Base-by-base conservation (phyloP, 2,113 vertebrate species). In the rat (Rattus norvegicus) region DNA sequence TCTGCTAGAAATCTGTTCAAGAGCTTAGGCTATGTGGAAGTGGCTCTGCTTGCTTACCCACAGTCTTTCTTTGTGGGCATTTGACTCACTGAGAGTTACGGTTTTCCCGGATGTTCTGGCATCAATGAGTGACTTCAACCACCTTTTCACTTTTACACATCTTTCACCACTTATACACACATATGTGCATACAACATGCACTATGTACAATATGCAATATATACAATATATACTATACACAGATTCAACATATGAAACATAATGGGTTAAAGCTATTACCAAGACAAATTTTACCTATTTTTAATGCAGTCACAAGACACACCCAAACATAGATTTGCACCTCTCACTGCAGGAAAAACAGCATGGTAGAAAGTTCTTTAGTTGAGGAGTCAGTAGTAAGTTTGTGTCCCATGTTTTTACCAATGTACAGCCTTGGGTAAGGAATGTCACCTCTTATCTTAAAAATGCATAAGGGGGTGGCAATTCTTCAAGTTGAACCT, bases 381-480 rank as follows among this genome's bases (percentile, higher is more conserved):
- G 26, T 43, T 67, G 86, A 24, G 49, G 33, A 59, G 30, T 73
- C 75, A 83, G 11, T 54, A 52, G 10, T 92, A 63, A 59, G 17
- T 84, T 70, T 80, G 30, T 17, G 73, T 63, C 10, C 33, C 12
- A 54, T 43, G 47, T 39, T 80, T 10, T 39, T 30, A 85, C 1
- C 14, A 30, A 3, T 33, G 0, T 39, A 3, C 19, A 69, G 36
- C 4, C 3, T 30, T n/a, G 26, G 47, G 0, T 33, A 67, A 63
- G 2, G 49, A 70, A 85, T 20, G 76, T 67, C 1, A 70, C 3
- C 17, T 80, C 13, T 13, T 43, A 36, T 14, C 67, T 36, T 72
- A n/a, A 24, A 80, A 97, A 90, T 76, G 39, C 24, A 63, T 39
- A 79, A 69, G 7, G 19, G 7, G 56, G 7, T 43, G 12, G 1